Evolutionary conservation across 1,140 invertebrate genomes (phyloP), one percentile per base, ranked within the genome.

Genomic region (Bombus superbus): DNA sequence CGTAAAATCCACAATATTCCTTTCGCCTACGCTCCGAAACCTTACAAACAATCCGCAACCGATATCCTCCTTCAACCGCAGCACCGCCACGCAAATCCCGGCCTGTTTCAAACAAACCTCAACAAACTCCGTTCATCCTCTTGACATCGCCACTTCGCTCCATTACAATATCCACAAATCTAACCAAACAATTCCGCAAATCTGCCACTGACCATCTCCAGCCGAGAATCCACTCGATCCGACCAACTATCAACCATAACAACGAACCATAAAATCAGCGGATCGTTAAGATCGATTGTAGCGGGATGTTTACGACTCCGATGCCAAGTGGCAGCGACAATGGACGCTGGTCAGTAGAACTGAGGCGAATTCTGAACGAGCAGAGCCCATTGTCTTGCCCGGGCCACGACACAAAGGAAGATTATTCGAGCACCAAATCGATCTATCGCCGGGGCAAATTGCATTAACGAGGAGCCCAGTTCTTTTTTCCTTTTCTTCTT

Each of bases 211-310:
- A 11, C 28, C 28, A 44, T 18, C 22, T 57, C 25, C 47, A 53
- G 47, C 47, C 47, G 5, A 53, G 47, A 22, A 53, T 8, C 18
- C 42, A 25, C 62, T 40, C 8, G 3, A 3, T 1, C 8, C 11
- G 62, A 44, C 44, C 64, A 44, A 35, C 25, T n/a, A 62, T 28
- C 53, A 42, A 25, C 38, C n/a, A 76, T 59, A 18, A 53, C 73
- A 25, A 53, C 22, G 22, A 38, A 64, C 64, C 76, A 81, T 71
- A 74, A 86, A 86, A 84, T 81, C n/a, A 59, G 25, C 40, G 81
- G 44, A 84, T 90, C 79, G 82, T 86, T 83, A 90, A 40, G 47
- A 44, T 64, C 80, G 72, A 90, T 90, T 90, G 86, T 90, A n/a
- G 28, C 66, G 75, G 47, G 40, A 72, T 89, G 83, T 88, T 88